Percentiles rank a stretch among this genome's conserved stretches.
phyloP scores from a whole-genome alignment of 2,888 invertebrate genomes.

The Tetrapedia diversipes region DNA sequence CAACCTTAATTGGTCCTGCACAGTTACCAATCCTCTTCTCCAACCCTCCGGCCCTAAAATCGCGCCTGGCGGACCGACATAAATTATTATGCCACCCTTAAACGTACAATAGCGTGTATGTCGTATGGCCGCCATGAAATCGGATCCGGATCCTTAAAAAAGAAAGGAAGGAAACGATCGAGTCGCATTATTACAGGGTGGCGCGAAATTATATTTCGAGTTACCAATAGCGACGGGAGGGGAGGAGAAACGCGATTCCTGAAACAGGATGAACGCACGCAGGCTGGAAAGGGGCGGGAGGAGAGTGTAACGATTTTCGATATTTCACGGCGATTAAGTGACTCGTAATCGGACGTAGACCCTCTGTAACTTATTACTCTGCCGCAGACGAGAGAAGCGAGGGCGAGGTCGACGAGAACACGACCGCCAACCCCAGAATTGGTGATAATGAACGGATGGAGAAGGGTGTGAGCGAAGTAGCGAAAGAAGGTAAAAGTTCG shows the following conservation, averaged over 20 bases:
- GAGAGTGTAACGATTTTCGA: conserved; percentile 55
- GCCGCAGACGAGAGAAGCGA: conserved; percentile 12
- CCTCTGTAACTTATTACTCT: conserved; percentile 48
- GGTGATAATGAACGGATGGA: conserved; percentile 28
- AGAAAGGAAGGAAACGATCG: not conserved
- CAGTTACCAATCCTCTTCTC: not conserved
- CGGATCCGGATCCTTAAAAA: not conserved
- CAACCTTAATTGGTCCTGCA: not conserved
- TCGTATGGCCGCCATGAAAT: not conserved
- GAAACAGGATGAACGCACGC: conserved; percentile 33
- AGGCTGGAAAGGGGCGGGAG: too few species aligned
- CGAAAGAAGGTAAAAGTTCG: conserved; percentile 22
- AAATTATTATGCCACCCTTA: too few species aligned
- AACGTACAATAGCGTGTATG: too few species aligned
- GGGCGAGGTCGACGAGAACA: conserved; percentile 31
- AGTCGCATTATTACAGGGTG: not conserved
- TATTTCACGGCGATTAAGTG: conserved; percentile 51
- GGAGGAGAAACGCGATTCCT: conserved; percentile 18
- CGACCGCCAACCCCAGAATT: conserved; percentile 9
- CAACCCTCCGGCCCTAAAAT: too few species aligned
- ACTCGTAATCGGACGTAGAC: conserved; percentile 50
- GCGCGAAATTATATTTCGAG: conserved; percentile 16
- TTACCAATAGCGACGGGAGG: not conserved
- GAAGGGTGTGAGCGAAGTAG: not conserved
- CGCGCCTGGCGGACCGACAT: too few species aligned